Evolutionary conservation across 2,113 vertebrate genomes (phyloP).

Genomic region (Micronycteris hirsuta): DNA sequence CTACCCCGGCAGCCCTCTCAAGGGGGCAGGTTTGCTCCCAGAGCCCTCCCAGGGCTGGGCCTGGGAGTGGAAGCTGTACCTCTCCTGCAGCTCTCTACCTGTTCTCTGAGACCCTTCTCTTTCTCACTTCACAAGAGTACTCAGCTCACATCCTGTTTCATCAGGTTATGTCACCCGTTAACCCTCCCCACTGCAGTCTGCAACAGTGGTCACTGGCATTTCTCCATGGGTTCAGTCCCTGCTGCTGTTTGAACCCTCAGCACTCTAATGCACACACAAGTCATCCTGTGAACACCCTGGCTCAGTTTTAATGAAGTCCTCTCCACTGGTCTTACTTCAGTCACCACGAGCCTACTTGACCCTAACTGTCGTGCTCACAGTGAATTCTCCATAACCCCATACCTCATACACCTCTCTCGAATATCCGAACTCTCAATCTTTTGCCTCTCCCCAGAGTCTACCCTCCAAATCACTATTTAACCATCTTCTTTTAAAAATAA

Average conservation of each 20-base stretch:
- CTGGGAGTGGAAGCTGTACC: rapidly evolving
- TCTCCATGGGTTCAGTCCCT: background rate
- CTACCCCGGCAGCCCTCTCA: background rate
- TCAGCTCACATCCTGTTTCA: background rate
- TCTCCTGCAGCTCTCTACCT: background rate
- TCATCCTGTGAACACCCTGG: background rate
- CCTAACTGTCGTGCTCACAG: background rate
- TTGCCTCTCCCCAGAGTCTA: background rate
- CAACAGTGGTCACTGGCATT: background rate
- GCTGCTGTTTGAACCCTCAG: background rate
- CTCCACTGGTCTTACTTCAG: background rate
- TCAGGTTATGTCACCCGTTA: background rate
- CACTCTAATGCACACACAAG: background rate
- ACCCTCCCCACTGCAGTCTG: background rate
- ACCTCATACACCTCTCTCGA: background rate
- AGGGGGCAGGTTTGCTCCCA: background rate
- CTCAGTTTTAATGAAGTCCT: background rate
- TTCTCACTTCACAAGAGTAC: background rate
- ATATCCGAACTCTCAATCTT: background rate
- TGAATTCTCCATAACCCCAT: background rate
- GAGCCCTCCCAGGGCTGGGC: background rate
- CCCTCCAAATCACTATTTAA: background rate
- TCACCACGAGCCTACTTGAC: background rate
- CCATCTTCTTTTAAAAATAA: background rate
- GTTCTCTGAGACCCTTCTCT: background rate